Evolutionary conservation across 2,888 invertebrate genomes (phyloP).

Genomic region (Panzeria rudis): DNA sequence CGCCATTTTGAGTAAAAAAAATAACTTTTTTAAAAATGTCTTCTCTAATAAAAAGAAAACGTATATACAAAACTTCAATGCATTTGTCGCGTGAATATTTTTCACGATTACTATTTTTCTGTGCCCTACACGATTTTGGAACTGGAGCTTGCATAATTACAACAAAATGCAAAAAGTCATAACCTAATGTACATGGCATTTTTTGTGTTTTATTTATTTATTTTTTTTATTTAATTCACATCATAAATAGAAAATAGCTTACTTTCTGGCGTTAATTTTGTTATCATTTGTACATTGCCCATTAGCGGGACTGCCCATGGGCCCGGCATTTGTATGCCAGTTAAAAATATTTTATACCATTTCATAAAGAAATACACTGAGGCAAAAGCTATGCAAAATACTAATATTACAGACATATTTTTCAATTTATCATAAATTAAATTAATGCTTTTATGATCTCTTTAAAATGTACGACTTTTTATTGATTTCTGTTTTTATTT

Average conservation of each 20-base stretch:
- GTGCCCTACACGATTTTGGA: too few species aligned
- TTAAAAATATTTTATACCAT: slow-evolving; percentile 73
- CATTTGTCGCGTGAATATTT: too few species aligned
- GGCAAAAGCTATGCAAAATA: slow-evolving; percentile 61
- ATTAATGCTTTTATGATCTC: neutral
- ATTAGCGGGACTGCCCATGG: slow-evolving; percentile 81
- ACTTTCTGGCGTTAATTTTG: slow-evolving; percentile 81
- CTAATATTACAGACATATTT: slow-evolving; percentile 68
- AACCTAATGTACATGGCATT: too few species aligned
- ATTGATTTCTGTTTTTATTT: slow-evolving; percentile 4
- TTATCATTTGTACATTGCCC: slow-evolving; percentile 81
- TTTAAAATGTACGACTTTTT: neutral
- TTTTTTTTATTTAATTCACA: neutral
- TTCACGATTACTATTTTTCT: too few species aligned
- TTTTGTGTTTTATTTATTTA: neutral
- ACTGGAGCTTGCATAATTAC: too few species aligned
- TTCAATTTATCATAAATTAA: neutral
- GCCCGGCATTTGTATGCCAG: slow-evolving; percentile 78
- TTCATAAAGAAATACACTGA: slow-evolving; percentile 68
- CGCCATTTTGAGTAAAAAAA: too few species aligned
- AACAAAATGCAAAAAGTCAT: too few species aligned
- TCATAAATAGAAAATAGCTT: slow-evolving; percentile 58
- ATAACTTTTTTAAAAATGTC: too few species aligned
- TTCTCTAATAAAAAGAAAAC: too few species aligned
- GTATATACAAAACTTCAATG: too few species aligned